Conservation (phyloP, 2,888 invertebrate genomes). For the Xestia c-nigrum region DNA sequence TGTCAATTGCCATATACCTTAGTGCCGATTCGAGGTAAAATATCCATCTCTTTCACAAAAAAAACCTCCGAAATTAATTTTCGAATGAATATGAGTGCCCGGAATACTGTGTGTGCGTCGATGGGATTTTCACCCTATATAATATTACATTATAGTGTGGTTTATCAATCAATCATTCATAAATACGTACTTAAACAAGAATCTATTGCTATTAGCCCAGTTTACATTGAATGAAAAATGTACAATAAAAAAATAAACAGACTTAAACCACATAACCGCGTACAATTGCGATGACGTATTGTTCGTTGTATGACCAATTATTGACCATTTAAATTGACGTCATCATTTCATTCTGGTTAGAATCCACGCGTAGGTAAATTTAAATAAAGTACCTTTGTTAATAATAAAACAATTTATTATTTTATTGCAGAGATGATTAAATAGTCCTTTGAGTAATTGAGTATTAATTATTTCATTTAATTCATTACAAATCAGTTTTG, state of each 20-base stretch:
- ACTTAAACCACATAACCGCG: constrained; percentile 14
- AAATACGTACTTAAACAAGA: neutral
- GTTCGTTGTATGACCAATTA: constrained; percentile 22
- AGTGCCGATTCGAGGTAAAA: neutral
- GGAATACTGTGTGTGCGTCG: no score
- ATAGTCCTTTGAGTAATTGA: neutral
- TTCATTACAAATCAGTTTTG: neutral
- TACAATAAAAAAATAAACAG: neutral
- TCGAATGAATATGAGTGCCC: no score
- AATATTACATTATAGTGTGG: no score
- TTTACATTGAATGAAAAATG: neutral
- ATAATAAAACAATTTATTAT: neutral
- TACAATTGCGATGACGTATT: constrained; percentile 33
- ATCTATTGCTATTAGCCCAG: neutral
- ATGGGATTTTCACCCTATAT: no score
- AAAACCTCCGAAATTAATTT: no score
- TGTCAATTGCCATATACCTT: neutral
- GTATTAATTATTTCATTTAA: neutral
- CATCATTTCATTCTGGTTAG: constrained; percentile 39
- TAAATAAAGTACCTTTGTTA: neutral
- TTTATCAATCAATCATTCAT: no score
- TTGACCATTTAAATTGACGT: constrained; percentile 39
- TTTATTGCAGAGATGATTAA: constrained; percentile 7
- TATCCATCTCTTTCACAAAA: no score
- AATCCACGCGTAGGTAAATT: constrained; percentile 17